Conservation (phyloP, 1,140 invertebrate species). For the Rhyacophila brunnea region DNA sequence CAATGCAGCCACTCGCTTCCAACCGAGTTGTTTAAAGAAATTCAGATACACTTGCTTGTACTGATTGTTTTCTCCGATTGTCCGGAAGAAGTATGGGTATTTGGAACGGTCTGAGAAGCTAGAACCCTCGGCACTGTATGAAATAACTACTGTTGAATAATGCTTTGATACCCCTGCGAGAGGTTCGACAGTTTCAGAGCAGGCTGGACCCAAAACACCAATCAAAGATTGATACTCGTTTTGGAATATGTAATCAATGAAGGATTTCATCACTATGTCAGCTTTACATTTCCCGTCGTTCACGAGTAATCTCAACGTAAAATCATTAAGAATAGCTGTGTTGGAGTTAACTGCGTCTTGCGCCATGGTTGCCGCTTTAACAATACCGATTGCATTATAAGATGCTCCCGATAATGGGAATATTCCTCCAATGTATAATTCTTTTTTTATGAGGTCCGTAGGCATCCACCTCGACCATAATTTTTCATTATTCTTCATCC, state of each 20-base stretch:
- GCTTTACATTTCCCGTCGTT: conserved; percentile 72
- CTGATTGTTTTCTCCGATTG: conserved; percentile 77
- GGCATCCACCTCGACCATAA: conserved; percentile 60
- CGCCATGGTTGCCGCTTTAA: conserved; percentile 65
- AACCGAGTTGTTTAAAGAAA: conserved; percentile 64
- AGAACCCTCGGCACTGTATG: conserved; percentile 78
- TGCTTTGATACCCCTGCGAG: conserved; percentile 78
- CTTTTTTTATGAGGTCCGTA: conserved; percentile 51
- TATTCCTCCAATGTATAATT: conserved; percentile 71
- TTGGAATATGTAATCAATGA: conserved; percentile 70
- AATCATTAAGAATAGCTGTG: conserved; percentile 59
- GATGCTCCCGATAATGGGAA: conserved; percentile 64
- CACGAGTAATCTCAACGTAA: conserved; percentile 60
- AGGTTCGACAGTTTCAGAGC: conserved; percentile 81
- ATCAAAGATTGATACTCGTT: conserved; percentile 57
- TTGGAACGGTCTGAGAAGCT: conserved; percentile 66
- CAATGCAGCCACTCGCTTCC: conserved; percentile 70
- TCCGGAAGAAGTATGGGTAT: conserved; percentile 83
- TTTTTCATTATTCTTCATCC: conserved; percentile 60
- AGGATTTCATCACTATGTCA: conserved; percentile 75
- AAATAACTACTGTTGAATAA: conserved; percentile 74
- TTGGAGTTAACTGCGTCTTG: conserved; percentile 66
- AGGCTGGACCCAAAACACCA: conserved; percentile 80
- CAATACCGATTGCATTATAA: conserved; percentile 63
- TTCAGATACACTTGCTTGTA: conserved; percentile 71